Evolutionary conservation across 2,888 invertebrate species (phyloP), one percentile per base, ranked within the genome.

Genomic region (Eilema sororculum): DNA sequence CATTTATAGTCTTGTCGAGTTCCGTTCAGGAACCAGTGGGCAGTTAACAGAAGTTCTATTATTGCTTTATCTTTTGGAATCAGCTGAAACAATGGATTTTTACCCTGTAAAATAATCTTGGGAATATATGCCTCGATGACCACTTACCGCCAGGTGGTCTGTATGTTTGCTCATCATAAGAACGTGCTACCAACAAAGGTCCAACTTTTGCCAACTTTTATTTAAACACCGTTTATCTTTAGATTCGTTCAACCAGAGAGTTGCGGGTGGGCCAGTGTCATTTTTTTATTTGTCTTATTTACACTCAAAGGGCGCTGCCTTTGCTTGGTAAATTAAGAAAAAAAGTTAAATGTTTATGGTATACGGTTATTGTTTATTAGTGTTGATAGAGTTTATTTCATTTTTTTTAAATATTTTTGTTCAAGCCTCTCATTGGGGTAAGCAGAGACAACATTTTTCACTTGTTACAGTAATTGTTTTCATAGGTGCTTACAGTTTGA

Each of bases 231-330:
- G 76, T 83, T 78, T 84, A 78, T 76, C 82, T 82, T 70, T 12
- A 63, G 74, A 76, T 79, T 75, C 68, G 78, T 65, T 52, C 52
- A 37, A 87, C 83, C 85, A 81, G 85, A 86, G 87, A 81, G 37
- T 69, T 78, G 87, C 83, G 89, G 84, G 90, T 89, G 90, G 89
- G 78, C 76, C 46, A 46, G 74, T 74, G 58, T 63, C 73, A 72
- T 77, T 77, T 79, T 37, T 78, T 68, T 72, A 66, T 79, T 80
- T 79, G 71, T 72, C 65, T 73, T 77, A 67, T 75, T 70, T 65
- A 57, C 63, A 66, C 77, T 57, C 60, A 24, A 4, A 64, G 79
- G 79, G 75, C 75, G 80, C 77, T 75, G 81, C 81, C 77, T 72
- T 66, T 30, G 60, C 57, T 65, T 68, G 71, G 71, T 64, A 68